Conservation (phyloP, 2,797 vertebrate genomes). For the Coregonus sp. region DNA sequence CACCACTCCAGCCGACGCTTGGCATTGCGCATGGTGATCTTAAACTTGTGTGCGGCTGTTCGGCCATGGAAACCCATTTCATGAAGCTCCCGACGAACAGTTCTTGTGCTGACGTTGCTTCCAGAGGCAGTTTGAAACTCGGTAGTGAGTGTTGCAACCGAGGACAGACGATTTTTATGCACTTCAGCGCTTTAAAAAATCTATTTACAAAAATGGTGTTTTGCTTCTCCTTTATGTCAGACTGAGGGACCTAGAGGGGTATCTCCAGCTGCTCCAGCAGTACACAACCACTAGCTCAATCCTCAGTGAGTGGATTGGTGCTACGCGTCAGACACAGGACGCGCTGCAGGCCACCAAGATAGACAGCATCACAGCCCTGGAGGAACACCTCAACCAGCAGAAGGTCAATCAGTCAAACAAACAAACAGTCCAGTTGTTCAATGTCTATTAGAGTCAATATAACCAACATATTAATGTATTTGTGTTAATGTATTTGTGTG, state of each 20-base stretch:
- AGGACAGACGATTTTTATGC: too few species aligned
- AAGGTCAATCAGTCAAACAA: slow-evolving; percentile 70
- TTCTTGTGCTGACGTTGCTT: too few species aligned
- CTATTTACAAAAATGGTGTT: too few species aligned
- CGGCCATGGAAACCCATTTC: too few species aligned
- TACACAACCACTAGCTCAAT: slow-evolving; percentile 82
- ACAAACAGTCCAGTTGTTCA: background rate
- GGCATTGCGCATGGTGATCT: too few species aligned
- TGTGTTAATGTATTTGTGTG: slow-evolving; percentile 12
- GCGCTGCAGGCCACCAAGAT: slow-evolving; percentile 81
- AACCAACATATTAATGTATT: background rate
- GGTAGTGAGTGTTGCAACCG: too few species aligned
- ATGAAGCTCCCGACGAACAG: too few species aligned
- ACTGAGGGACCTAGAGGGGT: slow-evolving; percentile 84
- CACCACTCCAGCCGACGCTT: too few species aligned
- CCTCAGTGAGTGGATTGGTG: slow-evolving; percentile 84
- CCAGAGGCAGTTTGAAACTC: too few species aligned
- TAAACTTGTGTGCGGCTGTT: too few species aligned
- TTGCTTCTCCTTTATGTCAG: slow-evolving; percentile 60
- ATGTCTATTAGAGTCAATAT: background rate
- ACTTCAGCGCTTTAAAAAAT: too few species aligned
- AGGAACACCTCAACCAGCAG: slow-evolving; percentile 82
- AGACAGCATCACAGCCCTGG: slow-evolving; percentile 74
- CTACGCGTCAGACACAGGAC: slow-evolving; percentile 83
- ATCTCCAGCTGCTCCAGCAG: slow-evolving; percentile 81